Percentiles rank a stretch among this genome's conserved stretches.
phyloP scores from a whole-genome alignment of 2,113 vertebrate genomes.

The Cichladusa arquata region DNA sequence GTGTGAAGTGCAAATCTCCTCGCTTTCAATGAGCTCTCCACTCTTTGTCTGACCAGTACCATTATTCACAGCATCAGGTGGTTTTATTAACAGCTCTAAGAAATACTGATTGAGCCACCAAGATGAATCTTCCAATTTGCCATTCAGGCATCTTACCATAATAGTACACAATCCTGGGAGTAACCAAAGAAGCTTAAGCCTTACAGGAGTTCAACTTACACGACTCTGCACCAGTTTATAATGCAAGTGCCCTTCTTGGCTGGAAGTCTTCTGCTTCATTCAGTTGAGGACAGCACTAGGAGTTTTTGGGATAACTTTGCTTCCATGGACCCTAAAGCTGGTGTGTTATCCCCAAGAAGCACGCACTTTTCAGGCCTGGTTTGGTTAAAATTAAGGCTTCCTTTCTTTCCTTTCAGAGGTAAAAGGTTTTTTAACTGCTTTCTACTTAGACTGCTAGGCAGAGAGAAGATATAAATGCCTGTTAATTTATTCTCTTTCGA shows the following conservation, averaged over 20 bases:
- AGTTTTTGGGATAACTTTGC: background rate
- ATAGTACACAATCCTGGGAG: background rate
- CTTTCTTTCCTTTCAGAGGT: background rate
- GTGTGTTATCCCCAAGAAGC: background rate
- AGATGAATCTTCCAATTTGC: background rate
- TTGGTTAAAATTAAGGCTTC: background rate
- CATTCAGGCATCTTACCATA: background rate
- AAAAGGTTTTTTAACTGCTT: background rate
- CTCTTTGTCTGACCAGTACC: background rate
- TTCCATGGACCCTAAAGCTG: background rate
- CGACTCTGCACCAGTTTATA: background rate
- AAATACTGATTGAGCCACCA: background rate
- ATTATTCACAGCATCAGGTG: rapidly evolving
- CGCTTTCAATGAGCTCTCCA: background rate
- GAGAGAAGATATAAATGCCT: background rate
- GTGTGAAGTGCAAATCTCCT: background rate
- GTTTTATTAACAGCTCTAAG: background rate
- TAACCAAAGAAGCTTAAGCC: background rate
- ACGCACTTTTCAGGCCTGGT: rapidly evolving
- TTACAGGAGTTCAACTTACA: background rate
- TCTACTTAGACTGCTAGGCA: background rate
- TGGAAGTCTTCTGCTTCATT: background rate
- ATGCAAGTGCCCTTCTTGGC: background rate
- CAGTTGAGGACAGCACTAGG: background rate
- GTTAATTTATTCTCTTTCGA: background rate